These are phyloP conservation scores for Ectobius pallidus DNA, from an alignment of 2,888 invertebrate genomes.

Conservation along the genomic window DNA sequence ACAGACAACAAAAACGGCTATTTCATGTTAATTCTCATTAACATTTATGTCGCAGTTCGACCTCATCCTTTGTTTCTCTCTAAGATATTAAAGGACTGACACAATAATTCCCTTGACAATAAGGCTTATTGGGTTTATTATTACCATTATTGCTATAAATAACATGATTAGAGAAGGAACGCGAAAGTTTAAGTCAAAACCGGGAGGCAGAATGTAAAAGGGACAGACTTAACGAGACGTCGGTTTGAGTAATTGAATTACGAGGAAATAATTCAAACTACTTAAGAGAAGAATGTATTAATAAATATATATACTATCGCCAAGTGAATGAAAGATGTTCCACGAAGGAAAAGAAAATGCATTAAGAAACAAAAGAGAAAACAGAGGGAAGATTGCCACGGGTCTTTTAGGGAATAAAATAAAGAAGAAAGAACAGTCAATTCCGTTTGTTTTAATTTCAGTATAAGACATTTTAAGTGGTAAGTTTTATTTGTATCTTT, in stretches of 20 bases:
- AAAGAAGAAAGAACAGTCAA: background rate
- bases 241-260: conserved; percentile 36
- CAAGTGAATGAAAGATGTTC: conserved; percentile 17
- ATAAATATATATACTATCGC: conserved; percentile 33
- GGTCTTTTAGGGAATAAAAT: conserved; percentile 6
- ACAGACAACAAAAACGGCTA: too few relatives aligned
- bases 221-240: conserved; percentile 1
- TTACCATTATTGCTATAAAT: background rate
- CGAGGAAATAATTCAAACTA: conserved; percentile 40
- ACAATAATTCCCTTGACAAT: too few relatives aligned
- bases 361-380: conserved; percentile 35
- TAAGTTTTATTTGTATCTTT: too few relatives aligned
- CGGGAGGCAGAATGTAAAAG: background rate
- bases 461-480: conserved; percentile 52
- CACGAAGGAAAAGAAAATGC: conserved; percentile 34
- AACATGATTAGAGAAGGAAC: conserved; percentile 27
- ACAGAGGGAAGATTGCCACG: conserved; percentile 18
- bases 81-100: too few relatives aligned
- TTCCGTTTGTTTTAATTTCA: background rate
- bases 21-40: too few relatives aligned
- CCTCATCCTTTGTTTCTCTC: too few relatives aligned
- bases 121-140: background rate
- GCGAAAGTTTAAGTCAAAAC: conserved; percentile 30
- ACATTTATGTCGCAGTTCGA: too few relatives aligned
- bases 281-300: conserved; percentile 39